phyloP scores from a whole-genome alignment of 1,140 invertebrate species.

The Vollenhovia emeryi region DNA sequence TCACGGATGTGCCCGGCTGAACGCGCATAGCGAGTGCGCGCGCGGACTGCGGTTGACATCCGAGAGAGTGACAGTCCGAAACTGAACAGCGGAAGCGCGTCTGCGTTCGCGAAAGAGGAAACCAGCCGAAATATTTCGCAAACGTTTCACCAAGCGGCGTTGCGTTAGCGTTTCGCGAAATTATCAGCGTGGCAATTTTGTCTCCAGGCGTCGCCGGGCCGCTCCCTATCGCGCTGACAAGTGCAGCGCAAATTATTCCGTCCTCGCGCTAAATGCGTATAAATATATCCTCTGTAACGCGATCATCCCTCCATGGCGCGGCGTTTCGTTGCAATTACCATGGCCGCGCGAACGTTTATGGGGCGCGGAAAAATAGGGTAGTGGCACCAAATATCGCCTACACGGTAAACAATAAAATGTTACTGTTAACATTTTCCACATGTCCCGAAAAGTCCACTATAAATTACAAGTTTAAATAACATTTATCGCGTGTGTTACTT shows the following conservation, averaged over 20 bases:
- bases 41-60: conserved; percentile 48
- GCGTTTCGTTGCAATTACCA: conserved; percentile 5
- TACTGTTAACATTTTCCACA: too few species aligned
- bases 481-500: too few species aligned
- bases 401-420: too few species aligned
- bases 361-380: conserved; percentile 5
- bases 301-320: not conserved
- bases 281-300: not conserved
- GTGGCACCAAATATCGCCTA: too few species aligned
- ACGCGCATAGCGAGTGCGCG: not conserved
- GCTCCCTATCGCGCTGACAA: not conserved
- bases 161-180: conserved; percentile 29
- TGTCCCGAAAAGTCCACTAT: too few species aligned
- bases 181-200: conserved; percentile 9
- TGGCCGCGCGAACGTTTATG: not conserved
- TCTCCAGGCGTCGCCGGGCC: not conserved
- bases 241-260: conserved; percentile 28
- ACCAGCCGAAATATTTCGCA: conserved; percentile 45
- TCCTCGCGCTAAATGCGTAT: conserved; percentile 13
- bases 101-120: conserved; percentile 50
- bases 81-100: conserved; percentile 57
- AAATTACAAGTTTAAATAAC: too few species aligned
- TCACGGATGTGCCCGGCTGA: conserved; percentile 31
- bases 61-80: conserved; percentile 20
- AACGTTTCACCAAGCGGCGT: conserved; percentile 9